Conservation (phyloP, 2,113 vertebrate genomes). For the Gambusia affinis region DNA sequence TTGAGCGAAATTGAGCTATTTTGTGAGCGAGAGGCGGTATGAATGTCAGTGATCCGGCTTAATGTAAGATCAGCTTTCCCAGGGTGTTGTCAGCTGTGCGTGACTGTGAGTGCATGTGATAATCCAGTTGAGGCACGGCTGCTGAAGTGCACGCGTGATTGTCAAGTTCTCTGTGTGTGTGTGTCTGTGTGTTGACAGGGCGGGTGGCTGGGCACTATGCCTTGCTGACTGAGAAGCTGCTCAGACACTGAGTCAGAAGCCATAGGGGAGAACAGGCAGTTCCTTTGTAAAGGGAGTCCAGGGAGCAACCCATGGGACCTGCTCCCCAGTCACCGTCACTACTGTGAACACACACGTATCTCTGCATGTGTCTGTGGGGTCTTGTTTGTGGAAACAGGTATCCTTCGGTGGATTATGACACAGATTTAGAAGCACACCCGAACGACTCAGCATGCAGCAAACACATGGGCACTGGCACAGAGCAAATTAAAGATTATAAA, state of each 20-base stretch:
- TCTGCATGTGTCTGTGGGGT: conserved; percentile 18
- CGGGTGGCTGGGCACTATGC: conserved; percentile 65
- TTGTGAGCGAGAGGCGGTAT: conserved; percentile 45
- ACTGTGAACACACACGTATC: conserved; percentile 39
- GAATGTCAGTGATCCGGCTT: conserved; percentile 71
- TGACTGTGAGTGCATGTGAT: conserved; percentile 47
- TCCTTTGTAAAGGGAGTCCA: conserved; percentile 65
- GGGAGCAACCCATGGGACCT: conserved; percentile 59
- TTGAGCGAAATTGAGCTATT: conserved; percentile 59
- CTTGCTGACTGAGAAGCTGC: conserved; percentile 74
- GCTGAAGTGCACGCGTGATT: conserved; percentile 39
- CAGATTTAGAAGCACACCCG: neutral
- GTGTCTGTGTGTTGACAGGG: conserved; percentile 57
- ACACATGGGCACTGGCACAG: neutral
- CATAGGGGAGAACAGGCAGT: conserved; percentile 69
- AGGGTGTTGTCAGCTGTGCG: conserved; percentile 32
- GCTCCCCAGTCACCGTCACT: conserved; percentile 54
- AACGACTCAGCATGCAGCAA: neutral
- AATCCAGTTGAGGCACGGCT: conserved; percentile 55
- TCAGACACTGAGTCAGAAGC: conserved; percentile 81
- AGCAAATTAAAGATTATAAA: neutral
- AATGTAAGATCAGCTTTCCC: conserved; percentile 64
- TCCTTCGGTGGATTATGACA: conserved; percentile 26
- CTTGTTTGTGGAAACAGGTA: conserved; percentile 28
- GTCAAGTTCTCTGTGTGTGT: conserved; percentile 36